phyloP scores from a whole-genome alignment of 2,113 vertebrate species.

The Rhea americana region DNA sequence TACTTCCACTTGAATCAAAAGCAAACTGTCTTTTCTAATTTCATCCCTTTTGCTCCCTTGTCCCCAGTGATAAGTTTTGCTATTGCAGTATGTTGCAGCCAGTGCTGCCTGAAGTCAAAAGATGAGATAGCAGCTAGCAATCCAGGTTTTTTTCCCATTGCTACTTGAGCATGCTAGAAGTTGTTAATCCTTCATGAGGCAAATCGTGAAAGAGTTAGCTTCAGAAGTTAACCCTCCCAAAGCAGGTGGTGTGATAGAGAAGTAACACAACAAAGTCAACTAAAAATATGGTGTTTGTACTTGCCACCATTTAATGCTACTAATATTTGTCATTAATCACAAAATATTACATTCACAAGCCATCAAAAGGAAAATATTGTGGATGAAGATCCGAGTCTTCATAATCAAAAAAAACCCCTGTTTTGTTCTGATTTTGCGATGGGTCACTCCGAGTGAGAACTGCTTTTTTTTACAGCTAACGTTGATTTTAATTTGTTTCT shows the following conservation, averaged over 20 bases:
- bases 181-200: conserved; percentile 5
- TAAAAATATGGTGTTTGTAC: neutral
- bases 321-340: neutral
- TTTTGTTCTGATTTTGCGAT: neutral
- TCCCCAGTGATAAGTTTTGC: neutral
- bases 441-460: neutral
- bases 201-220: conserved; percentile 22
- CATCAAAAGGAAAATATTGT: neutral
- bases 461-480: neutral
- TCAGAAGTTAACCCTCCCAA: neutral
- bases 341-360: neutral
- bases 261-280: conserved; percentile 2
- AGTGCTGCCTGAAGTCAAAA: conserved; percentile 12
- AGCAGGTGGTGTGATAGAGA: neutral
- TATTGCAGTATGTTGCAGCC: conserved; percentile 17
- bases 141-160: neutral
- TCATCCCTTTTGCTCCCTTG: neutral
- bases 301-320: neutral
- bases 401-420: neutral
- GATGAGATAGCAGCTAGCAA: neutral
- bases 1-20: conserved; percentile 33
- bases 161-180: neutral
- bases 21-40: conserved; percentile 51
- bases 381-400: neutral
- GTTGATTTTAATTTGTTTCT: neutral